Conservation (phyloP, 2,888 invertebrate species). For the Dynastes tityus region DNA sequence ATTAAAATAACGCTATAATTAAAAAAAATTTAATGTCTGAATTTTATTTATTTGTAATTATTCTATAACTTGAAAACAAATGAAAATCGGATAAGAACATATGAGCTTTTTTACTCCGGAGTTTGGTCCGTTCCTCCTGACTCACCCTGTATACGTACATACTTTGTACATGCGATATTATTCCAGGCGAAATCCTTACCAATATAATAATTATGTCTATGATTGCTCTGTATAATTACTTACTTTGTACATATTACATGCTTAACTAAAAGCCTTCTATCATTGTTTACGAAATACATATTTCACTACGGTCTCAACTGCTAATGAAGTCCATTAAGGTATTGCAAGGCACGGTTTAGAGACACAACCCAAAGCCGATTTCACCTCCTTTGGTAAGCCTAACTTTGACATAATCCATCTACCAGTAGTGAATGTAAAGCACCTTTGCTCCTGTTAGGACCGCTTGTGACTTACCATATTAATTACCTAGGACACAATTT, state of each 20-base stretch:
- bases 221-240: too few species aligned
- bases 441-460: slow-evolving; percentile 24
- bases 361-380: slow-evolving; percentile 40
- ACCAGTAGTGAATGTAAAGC: slow-evolving; percentile 40
- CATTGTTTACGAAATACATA: slow-evolving; percentile 40
- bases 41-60: too few species aligned
- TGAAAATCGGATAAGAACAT: too few species aligned
- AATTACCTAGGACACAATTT: slow-evolving; percentile 30
- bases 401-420: slow-evolving; percentile 44
- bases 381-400: slow-evolving; percentile 38
- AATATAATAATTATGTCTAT: too few species aligned
- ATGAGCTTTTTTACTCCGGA: too few species aligned
- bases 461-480: slow-evolving; percentile 27
- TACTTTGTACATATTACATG: slow-evolving; percentile 8
- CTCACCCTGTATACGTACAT: too few species aligned
- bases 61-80: too few species aligned
- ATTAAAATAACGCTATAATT: too few species aligned
- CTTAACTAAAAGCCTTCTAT: slow-evolving; percentile 15
- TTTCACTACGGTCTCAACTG: slow-evolving; percentile 36
- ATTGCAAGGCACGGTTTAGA: slow-evolving; percentile 36
- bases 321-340: slow-evolving; percentile 46
- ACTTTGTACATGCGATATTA: too few species aligned
- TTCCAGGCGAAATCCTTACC: too few species aligned
- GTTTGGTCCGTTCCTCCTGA: too few species aligned
- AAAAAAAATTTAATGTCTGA: too few species aligned